Evolutionary conservation across 2,888 invertebrate genomes (phyloP), one percentile per base, ranked within the genome.

Genomic region (Ecliptopera silaceata): DNA sequence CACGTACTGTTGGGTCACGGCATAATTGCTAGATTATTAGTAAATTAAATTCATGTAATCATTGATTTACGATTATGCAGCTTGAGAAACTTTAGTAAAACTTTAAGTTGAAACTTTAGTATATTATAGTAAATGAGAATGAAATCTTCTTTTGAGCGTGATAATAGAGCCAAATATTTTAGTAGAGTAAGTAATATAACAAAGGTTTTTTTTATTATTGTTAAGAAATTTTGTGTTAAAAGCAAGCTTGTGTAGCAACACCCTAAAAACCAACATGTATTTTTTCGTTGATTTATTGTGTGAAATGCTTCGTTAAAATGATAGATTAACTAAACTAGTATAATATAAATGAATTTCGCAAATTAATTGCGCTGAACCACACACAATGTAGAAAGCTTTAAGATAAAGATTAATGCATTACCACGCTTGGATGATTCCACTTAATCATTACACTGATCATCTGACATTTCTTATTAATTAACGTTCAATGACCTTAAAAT

Each of bases 401-500:
- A 32, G 36, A 52, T 55, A 17, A 65, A 63, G 59, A 72, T 74
- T 67, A 63, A 74, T 65, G 66, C 49, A 56, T 43, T 31, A 59
- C 48, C 54, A 59, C 65, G 69, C 50, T 67, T 38, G 46, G 64
- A 59, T 68, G 66, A 62, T 50, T 58, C 50, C 56, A 65, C 68
- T 70, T 69, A 68, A 66, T 69, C 50, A 59, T 56, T 56, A 56
- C 50, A 56, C 57, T 62, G 58, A 59, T 57, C 58, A 54, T 32
- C 44, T 57, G 46, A 67, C 64, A 68, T 69, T 47, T 71, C 26
- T 68, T 65, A 61, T 71, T 59, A 52, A 59, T 66, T 48, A 39
- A 39, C 47, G 59, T 43, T 39, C 63, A 56, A 52, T 64, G 43
- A 56, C 62, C 61, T 60, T 15, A 15, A 3, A 15, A 36, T 15